These are phyloP conservation scores for Paracanthobrama guichenoti DNA, from an alignment of 2,113 vertebrate genomes.

Conservation along the genomic window DNA sequence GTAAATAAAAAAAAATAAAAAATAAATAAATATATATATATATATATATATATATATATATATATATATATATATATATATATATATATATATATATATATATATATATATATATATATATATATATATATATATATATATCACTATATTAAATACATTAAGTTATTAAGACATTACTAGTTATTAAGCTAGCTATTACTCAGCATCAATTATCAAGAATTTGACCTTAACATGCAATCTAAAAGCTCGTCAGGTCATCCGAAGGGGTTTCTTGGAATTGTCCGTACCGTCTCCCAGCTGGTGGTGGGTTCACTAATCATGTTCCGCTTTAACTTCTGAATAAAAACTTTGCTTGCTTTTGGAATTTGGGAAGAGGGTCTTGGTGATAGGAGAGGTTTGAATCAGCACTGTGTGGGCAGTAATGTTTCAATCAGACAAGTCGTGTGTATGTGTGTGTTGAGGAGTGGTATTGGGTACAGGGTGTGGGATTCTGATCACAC, in stretches of 20 bases:
- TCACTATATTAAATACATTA: not conserved
- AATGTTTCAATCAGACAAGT: not conserved
- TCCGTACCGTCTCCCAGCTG: slow-evolving; percentile 21
- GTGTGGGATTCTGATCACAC: slow-evolving; percentile 38
- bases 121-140: too few relatives aligned
- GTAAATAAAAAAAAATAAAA: too few relatives aligned
- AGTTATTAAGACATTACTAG: not conserved
- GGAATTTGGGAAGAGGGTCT: slow-evolving; percentile 5
- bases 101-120: too few relatives aligned
- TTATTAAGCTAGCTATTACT: not conserved
- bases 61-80: too few relatives aligned
- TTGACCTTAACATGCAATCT: not conserved
- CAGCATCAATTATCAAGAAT: not conserved
- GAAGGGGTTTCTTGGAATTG: slow-evolving; percentile 21
- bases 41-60: too few relatives aligned
- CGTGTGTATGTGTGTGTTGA: not conserved
- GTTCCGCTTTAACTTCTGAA: not conserved
- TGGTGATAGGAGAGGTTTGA: not conserved
- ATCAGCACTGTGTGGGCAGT: slow-evolving; percentile 12
- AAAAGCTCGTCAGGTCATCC: slow-evolving; percentile 34
- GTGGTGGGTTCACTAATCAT: slow-evolving; percentile 45
- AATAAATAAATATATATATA: too few relatives aligned
- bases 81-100: too few relatives aligned
- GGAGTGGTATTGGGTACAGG: slow-evolving; percentile 11
- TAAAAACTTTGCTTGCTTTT: slow-evolving; percentile 14